These are phyloP conservation scores for Enteromius mattozi DNA, from an alignment of 2,797 vertebrate species.

Conservation along the genomic window DNA sequence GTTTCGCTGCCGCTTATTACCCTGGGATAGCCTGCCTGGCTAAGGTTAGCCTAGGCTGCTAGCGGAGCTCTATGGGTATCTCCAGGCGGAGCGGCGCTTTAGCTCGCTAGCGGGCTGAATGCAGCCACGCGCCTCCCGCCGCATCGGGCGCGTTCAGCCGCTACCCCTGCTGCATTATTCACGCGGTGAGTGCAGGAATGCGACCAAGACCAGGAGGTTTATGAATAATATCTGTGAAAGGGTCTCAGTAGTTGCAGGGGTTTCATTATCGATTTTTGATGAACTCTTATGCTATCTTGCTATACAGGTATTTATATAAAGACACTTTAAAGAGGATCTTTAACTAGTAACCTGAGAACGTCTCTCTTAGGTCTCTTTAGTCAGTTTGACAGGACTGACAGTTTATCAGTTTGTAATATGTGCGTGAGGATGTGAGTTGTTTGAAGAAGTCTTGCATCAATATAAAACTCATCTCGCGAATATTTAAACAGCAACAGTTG, in stretches of 20 bases:
- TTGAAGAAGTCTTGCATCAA: background rate
- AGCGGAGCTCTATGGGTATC: slow-evolving; percentile 45
- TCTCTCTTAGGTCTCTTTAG: background rate
- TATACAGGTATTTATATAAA: background rate
- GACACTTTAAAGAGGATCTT: slow-evolving; percentile 19
- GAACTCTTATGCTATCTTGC: background rate
- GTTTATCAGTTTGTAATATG: background rate
- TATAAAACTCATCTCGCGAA: background rate
- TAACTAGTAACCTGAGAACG: slow-evolving; percentile 19
- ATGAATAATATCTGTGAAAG: background rate
- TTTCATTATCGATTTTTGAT: background rate
- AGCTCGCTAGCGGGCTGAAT: slow-evolving; percentile 52
- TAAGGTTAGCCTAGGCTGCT: slow-evolving; percentile 38
- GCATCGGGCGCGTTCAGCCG: slow-evolving; percentile 31
- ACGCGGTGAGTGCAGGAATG: slow-evolving; percentile 59
- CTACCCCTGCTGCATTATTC: slow-evolving; percentile 45
- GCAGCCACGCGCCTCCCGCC: slow-evolving; percentile 50
- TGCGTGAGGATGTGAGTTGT: background rate
- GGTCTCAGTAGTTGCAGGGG: background rate
- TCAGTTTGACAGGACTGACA: slow-evolving; percentile 20
- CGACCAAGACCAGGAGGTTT: background rate
- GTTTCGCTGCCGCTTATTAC: slow-evolving; percentile 8
- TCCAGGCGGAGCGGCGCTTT: slow-evolving; percentile 65
- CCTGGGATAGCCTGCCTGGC: slow-evolving; percentile 27
- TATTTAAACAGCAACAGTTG: slow-evolving; percentile 37